Conservation (phyloP, 2,888 invertebrate species). For the Eupeodes latifasciatus region DNA sequence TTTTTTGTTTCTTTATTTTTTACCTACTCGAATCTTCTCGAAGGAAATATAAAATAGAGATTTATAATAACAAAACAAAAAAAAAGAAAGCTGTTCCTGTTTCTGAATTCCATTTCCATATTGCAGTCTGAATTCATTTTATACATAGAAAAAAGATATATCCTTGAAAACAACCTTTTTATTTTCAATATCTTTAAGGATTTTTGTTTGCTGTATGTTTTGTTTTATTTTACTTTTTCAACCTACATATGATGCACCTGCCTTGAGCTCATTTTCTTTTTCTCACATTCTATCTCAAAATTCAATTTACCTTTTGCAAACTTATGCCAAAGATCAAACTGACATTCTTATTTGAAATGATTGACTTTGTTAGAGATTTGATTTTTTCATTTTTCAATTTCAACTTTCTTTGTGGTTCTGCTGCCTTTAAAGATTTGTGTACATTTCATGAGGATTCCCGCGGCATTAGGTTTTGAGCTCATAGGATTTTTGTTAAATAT, state of each 20-base stretch:
- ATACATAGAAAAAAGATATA: neutral
- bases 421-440: slow-evolving; percentile 21
- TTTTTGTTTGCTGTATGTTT: neutral
- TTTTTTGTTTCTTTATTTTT: neutral
- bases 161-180: slow-evolving; percentile 15
- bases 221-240: neutral
- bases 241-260: neutral
- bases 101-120: slow-evolving; percentile 19
- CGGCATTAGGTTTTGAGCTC: slow-evolving; percentile 20
- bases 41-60: neutral
- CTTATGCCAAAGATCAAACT: slow-evolving; percentile 31
- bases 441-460: slow-evolving; percentile 40
- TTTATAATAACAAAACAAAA: neutral
- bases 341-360: slow-evolving; percentile 13
- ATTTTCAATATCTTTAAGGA: neutral
- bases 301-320: slow-evolving; percentile 36
- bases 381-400: slow-evolving; percentile 9
- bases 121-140: neutral
- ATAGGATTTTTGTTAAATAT: slow-evolving; percentile 53
- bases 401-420: neutral
- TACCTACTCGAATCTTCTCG: neutral
- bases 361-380: slow-evolving; percentile 3
- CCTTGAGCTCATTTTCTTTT: slow-evolving; percentile 23
- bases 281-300: neutral
- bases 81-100: neutral